A percentile compares a stretch with the other conserved stretches of the same genome.
phyloP scores from a whole-genome alignment of 2,888 invertebrate genomes.

The Spodoptera picta region DNA sequence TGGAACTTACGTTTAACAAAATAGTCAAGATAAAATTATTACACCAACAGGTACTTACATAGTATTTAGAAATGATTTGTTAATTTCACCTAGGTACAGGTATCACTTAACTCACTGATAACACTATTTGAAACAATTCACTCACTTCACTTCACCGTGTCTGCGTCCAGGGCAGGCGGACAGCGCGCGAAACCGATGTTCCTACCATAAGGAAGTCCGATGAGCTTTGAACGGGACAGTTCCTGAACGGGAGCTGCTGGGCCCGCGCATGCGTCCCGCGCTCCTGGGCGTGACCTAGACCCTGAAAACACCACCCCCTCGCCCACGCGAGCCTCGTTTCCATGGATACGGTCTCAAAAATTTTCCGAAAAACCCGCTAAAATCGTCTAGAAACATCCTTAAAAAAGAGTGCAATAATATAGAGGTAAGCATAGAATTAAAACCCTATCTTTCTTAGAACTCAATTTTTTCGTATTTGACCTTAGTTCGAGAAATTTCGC shows the following conservation, averaged over 20 bases:
- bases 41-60: conserved; percentile 19
- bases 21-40: not conserved
- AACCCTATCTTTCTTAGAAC: not conserved
- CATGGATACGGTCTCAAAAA: conserved; percentile 74
- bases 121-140: conserved; percentile 15
- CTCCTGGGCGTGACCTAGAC: conserved; percentile 88
- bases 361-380: conserved; percentile 57
- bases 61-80: conserved; percentile 4
- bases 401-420: conserved; percentile 3
- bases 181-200: conserved; percentile 49
- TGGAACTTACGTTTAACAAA: conserved; percentile 1
- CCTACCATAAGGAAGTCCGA: conserved; percentile 72
- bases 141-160: conserved; percentile 37
- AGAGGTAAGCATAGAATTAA: not conserved
- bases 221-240: conserved; percentile 70
- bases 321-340: conserved; percentile 79
- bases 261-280: conserved; percentile 78
- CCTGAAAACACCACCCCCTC: conserved; percentile 85
- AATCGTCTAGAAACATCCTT: conserved; percentile 27
- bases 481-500: conserved; percentile 1
- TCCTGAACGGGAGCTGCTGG: conserved; percentile 66
- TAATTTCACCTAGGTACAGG: conserved; percentile 9
- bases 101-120: conserved; percentile 26
- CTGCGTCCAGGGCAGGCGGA: conserved; percentile 10
- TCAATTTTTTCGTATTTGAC: conserved; percentile 2